Base-by-base conservation (phyloP, 2,888 invertebrate genomes). In the Euzetes globulus region DNA sequence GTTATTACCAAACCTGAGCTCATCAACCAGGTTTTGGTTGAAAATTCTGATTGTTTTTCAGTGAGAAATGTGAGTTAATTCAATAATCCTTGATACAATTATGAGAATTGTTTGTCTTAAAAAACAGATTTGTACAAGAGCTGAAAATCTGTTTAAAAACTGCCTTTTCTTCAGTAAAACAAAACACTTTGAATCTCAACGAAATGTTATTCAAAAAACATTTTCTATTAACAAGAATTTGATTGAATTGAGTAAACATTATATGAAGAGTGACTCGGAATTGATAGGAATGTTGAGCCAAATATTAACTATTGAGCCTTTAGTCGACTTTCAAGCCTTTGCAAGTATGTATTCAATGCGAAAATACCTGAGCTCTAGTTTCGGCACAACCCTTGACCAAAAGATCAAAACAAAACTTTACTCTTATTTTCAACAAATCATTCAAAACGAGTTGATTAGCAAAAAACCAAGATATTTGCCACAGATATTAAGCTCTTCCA, bases 161-260 rank as follows among this genome's bases (percentile, higher is more conserved):
- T 63, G 33, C 22, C 0, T 63, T 33, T 17, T 63, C 37, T 33
- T 33, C 63, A n/a, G 17, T 5, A 29, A 33, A n/a, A 2, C 29
- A 33, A 13, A 63, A 3, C 17, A n/a, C 7, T 63, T 7, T 15
- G 11, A 33, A 63, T n/a, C 29, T 33, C 9, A 17, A n/a, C 7
- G 22, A 63, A 33, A 63, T 33, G 15, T 63, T n/a, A n/a, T 63
- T 1, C 7, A 13, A n/a, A 29, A 29, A 63, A 27, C 33, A 4
- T 63, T 33, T 63, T 27, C 55, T 22, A 55, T 13, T 22, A n/a
- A 50, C 13, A 55, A 55, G 25, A 55, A 55, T 22, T 25, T 25
- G 19, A 55, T 55, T 19, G 55, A 55, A 55, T 22, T 55, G 55
- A 55, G 19, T 63, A 45, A 68, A 68, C 45, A 68, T 22, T 68